Percentiles rank a stretch among this genome's conserved stretches.
Evolutionary conservation across 2,113 vertebrate species (phyloP).

Genomic region (Thomomys bottae): DNA sequence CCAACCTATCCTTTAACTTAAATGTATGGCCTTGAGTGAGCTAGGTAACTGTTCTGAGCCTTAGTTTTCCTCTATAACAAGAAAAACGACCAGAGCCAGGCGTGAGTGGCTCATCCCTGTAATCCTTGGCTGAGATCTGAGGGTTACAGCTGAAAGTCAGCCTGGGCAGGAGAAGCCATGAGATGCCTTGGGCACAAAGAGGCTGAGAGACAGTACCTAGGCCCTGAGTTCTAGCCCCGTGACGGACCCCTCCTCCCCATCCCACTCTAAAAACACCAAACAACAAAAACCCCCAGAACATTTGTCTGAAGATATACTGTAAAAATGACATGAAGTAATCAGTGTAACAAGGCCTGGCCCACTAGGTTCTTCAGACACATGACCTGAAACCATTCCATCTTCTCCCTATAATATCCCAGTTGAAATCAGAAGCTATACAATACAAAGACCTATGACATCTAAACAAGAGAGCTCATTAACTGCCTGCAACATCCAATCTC

Average conservation of each 20-base stretch:
- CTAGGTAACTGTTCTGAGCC: background rate
- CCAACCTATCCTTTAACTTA: background rate
- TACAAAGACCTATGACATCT: background rate
- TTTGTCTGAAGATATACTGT: background rate
- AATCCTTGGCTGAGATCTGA: too few relatives aligned
- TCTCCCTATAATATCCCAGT: too few relatives aligned
- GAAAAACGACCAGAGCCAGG: background rate
- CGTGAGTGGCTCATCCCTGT: too few relatives aligned
- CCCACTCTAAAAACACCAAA: too few relatives aligned
- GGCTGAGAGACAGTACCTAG: too few relatives aligned
- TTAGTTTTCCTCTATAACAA: constrained; percentile 40
- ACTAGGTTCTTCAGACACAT: background rate
- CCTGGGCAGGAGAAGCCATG: too few relatives aligned
- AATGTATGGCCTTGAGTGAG: constrained; percentile 23
- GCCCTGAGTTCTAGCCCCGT: too few relatives aligned
- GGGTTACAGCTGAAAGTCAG: too few relatives aligned
- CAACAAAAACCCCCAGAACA: background rate
- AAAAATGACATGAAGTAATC: background rate
- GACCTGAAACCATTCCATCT: background rate
- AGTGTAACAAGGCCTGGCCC: background rate
- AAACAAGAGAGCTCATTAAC: background rate
- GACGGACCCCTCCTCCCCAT: too few relatives aligned
- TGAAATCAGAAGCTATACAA: constrained; percentile 17
- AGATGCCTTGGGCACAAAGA: too few relatives aligned
- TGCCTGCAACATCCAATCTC: background rate